These are phyloP conservation scores for Macaria notata DNA, from an alignment of 2,888 invertebrate species.

Conservation along the genomic window DNA sequence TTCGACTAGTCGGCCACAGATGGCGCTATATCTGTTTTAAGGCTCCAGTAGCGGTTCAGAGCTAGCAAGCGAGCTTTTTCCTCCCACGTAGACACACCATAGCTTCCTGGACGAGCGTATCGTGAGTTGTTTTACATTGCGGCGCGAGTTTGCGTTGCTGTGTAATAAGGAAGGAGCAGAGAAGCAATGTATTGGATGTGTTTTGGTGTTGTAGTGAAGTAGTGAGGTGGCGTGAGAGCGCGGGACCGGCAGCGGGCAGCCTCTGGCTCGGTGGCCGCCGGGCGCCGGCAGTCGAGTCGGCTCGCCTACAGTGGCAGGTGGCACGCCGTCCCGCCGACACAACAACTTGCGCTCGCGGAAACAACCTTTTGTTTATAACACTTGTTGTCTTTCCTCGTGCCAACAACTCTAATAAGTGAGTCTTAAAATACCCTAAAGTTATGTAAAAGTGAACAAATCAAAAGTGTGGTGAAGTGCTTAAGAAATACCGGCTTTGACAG, in stretches of 20 bases:
- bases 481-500: conserved; percentile 63
- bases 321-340: conserved; percentile 50
- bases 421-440: conserved; percentile 31
- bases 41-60: no score
- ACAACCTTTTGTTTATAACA: conserved; percentile 69
- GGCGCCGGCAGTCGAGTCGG: conserved; percentile 69
- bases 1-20: conserved; percentile 32
- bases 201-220: conserved; percentile 28
- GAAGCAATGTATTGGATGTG: conserved; percentile 33
- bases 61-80: conserved; percentile 44
- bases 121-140: conserved; percentile 43
- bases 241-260: conserved; percentile 63
- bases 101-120: conserved; percentile 1
- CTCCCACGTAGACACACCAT: conserved; percentile 19
- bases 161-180: neutral
- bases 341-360: conserved; percentile 70
- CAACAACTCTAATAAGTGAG: conserved; percentile 35
- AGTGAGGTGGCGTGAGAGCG: conserved; percentile 57
- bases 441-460: conserved; percentile 40
- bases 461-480: conserved; percentile 72
- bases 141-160: neutral
- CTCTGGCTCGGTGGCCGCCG: conserved; percentile 40
- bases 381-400: conserved; percentile 58
- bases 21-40: conserved; percentile 32
- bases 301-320: conserved; percentile 73